Evolutionary conservation across 1,140 invertebrate genomes (phyloP).

Genomic region (Mercenaria mercenaria): DNA sequence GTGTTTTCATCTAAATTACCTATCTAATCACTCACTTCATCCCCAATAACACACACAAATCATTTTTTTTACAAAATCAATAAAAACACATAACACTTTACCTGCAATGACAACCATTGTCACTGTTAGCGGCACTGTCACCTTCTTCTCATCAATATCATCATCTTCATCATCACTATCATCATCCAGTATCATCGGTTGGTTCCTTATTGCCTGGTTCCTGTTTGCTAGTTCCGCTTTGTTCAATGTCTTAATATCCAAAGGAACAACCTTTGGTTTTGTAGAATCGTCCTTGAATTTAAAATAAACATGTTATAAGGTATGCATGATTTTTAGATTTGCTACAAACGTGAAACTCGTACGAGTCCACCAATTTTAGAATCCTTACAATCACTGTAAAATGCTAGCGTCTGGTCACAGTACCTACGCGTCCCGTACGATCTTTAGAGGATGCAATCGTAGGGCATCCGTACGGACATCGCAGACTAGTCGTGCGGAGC

Average conservation of each 20-base stretch:
- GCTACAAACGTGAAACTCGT: not conserved
- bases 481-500: no score
- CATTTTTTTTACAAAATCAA: no score
- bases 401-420: no score
- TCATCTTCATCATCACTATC: slow-evolving; percentile 82
- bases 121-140: slow-evolving; percentile 92
- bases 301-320: no score
- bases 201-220: slow-evolving; percentile 57
- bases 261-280: slow-evolving; percentile 77
- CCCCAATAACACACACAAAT: no score
- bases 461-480: no score
- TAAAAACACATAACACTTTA: no score
- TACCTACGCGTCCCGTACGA: no score
- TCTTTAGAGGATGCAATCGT: no score
- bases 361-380: no score
- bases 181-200: slow-evolving; percentile 78
- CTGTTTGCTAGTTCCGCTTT: slow-evolving; percentile 67
- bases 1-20: no score
- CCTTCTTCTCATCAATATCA: slow-evolving; percentile 83
- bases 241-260: slow-evolving; percentile 75
- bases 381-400: not conserved
- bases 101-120: slow-evolving; percentile 95
- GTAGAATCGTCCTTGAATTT: slow-evolving; percentile 43
- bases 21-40: no score
- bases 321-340: not conserved